Evolutionary conservation across 2,113 vertebrate genomes (phyloP), one percentile per base, ranked within the genome.

Genomic region (Atlantisia rogersi): DNA sequence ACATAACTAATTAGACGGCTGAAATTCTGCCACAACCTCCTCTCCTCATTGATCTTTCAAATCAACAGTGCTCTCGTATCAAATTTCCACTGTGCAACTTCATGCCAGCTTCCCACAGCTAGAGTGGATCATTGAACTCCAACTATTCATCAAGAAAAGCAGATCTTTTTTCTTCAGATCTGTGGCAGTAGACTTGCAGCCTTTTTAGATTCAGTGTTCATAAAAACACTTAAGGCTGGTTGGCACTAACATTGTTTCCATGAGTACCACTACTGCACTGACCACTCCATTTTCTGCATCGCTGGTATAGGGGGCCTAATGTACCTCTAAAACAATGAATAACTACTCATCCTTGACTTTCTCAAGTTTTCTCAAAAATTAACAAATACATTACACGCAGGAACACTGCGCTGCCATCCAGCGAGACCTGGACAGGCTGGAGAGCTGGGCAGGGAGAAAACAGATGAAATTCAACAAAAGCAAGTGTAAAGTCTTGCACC

Each of bases 21-120:
- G 76, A 93, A 96, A 84, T 87, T 90, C 60, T 92, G 59, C 81
- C 56, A 29, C 88, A 53, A 44, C 26, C 58, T 84, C 39, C 25
- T 78, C 60, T 85, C 31, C 63, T 82, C 71, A 85, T 5, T 85
- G 90, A 92, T 93, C 92, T 92, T 92, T 78, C n/a, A 44, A 85
- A 93, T 74, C 65, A 94, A 58, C 67, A 39, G 8, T 25, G 37
- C 59, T 86, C 28, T 82, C 26, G 0, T 92, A 80, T 93, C 26
- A 44, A 37, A 78, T 73, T 93, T 86, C 92, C 93, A n/a, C 62
- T 77, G 25, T 62, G 50, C 53, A 85, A 10, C 62, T 94, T 87
- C 70, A 58, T 62, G 37, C 35, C 37, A 63, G 62, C 53, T 95
- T 82, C 60, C 64, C 65, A 63, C 17, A 70, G 67, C 68, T 76